These are phyloP conservation scores for Chelmon rostratus DNA, from an alignment of 2,797 vertebrate species.

Conservation along the genomic window DNA sequence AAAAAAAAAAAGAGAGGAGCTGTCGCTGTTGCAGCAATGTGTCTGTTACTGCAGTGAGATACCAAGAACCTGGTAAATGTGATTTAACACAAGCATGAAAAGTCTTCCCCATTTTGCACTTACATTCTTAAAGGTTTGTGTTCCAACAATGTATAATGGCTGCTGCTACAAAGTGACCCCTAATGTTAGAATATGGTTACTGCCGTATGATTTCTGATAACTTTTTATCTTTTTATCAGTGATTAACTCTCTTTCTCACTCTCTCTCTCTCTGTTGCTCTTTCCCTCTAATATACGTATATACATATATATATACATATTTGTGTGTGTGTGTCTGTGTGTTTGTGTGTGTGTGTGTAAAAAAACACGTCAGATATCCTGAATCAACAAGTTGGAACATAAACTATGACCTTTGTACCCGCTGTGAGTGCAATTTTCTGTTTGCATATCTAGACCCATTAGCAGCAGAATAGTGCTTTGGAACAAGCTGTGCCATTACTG, in stretches of 20 bases:
- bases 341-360: not conserved
- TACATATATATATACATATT: not conserved
- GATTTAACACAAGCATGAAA: conserved; percentile 26
- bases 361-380: not conserved
- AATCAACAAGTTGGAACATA: conserved; percentile 28
- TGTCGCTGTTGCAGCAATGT: conserved; percentile 12
- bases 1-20: not conserved
- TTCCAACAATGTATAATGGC: conserved; percentile 7
- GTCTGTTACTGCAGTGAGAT: conserved; percentile 10
- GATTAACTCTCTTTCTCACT: not conserved
- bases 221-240: too few relatives aligned
- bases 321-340: not conserved
- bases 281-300: too few relatives aligned
- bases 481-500: conserved; percentile 76
- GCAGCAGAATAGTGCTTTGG: conserved; percentile 42
- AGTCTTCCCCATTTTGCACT: not conserved
- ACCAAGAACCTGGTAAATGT: conserved; percentile 15
- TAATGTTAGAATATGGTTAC: conserved; percentile 12
- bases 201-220: conserved; percentile 2
- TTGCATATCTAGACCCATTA: conserved; percentile 65
- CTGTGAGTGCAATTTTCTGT: conserved; percentile 43
- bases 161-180: conserved; percentile 18
- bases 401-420: conserved; percentile 44
- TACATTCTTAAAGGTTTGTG: not conserved
- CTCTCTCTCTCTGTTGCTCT: too few relatives aligned